Percentiles rank a stretch among this genome's conserved stretches.
Conservation (phyloP, 2,113 vertebrate species). For the Mormyrus iriodes region DNA sequence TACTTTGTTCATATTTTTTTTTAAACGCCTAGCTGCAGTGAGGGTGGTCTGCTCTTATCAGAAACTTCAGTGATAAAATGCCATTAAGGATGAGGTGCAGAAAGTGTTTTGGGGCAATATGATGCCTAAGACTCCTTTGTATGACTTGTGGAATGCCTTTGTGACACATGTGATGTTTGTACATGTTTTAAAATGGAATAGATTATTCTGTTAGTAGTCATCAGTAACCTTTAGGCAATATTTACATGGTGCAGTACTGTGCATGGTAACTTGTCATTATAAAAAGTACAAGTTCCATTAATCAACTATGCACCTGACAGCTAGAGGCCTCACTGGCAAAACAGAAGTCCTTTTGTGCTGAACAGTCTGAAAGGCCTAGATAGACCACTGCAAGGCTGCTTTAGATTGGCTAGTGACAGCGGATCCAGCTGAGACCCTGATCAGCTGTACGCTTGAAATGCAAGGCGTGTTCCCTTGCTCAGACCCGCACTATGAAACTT, state of each 20-base stretch:
- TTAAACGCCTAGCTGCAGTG: neutral
- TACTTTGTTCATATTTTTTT: neutral
- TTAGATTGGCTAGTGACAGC: neutral
- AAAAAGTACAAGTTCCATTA: neutral
- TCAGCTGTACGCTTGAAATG: constrained; percentile 23
- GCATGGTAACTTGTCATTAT: neutral
- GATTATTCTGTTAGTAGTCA: neutral
- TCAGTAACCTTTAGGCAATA: too few species aligned
- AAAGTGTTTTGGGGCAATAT: neutral
- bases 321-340: neutral
- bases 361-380: neutral
- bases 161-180: neutral
- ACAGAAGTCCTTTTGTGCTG: neutral
- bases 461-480: constrained; percentile 17
- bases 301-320: neutral
- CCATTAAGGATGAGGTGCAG: neutral
- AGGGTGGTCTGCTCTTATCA: neutral
- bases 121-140: neutral
- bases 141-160: neutral
- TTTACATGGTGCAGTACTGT: neutral
- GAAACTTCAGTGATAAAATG: neutral
- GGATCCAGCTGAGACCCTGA: neutral
- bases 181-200: neutral
- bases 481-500: constrained; percentile 10
- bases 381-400: neutral